Evolutionary conservation across 2,888 invertebrate genomes (phyloP).

Genomic region (Isoperla grammatica): DNA sequence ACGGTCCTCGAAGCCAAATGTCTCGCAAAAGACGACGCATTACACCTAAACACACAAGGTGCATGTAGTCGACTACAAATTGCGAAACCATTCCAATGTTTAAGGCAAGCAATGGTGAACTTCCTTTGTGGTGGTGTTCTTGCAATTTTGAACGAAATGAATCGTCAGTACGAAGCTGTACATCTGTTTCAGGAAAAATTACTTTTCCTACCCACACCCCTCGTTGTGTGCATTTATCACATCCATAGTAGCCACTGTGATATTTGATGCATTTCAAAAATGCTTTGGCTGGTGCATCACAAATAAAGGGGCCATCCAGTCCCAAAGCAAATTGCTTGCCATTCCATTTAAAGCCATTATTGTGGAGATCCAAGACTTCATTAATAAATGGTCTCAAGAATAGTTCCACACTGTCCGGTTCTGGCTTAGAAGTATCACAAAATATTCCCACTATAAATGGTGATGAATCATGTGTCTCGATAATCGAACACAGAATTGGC

Average conservation of each 20-base stretch:
- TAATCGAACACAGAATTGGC: slow-evolving; percentile 26
- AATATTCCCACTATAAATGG: slow-evolving; percentile 21
- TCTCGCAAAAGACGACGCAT: neutral
- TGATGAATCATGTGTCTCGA: neutral
- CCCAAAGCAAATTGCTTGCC: neutral
- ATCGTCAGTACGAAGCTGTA: neutral
- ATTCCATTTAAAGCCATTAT: slow-evolving; percentile 5
- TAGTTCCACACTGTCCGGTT: slow-evolving; percentile 15
- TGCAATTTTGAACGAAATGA: neutral
- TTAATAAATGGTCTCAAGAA: slow-evolving; percentile 12
- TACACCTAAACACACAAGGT: neutral
- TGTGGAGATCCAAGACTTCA: slow-evolving; percentile 18
- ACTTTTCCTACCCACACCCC: slow-evolving; percentile 18
- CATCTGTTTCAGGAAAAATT: slow-evolving; percentile 5
- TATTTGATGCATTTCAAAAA: slow-evolving; percentile 22
- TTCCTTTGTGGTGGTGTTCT: neutral
- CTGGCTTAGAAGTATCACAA: slow-evolving; percentile 27
- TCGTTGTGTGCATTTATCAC: slow-evolving; percentile 21
- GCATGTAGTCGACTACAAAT: neutral
- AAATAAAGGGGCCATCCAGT: slow-evolving; percentile 19
- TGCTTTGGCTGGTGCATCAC: slow-evolving; percentile 28
- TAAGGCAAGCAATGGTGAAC: neutral
- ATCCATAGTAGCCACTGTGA: slow-evolving; percentile 23
- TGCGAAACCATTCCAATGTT: neutral
- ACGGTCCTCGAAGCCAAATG: neutral